Base-by-base conservation (phyloP, 2,888 invertebrate genomes). In the Euproctis similis region DNA sequence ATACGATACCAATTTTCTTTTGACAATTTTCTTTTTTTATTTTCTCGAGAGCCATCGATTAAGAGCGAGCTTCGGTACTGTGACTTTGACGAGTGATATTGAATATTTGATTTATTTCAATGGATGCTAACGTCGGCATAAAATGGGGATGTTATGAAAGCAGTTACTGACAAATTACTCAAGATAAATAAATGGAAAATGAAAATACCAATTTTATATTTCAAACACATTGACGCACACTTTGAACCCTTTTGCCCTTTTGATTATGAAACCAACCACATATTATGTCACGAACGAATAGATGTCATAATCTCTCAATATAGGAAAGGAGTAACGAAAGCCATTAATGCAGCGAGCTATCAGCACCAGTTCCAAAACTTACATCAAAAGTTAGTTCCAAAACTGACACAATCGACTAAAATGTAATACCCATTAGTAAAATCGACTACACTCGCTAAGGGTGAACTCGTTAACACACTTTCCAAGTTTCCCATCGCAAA, bases 401-500 rank as follows among this genome's bases (percentile, higher is more conserved):
- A 58, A 59, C 59, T 51, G 52, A 49, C 60, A 59, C 60, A 64
- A 70, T 65, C 65, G 53, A 53, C 44, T 67, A 53, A 68, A 70
- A 63, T 49, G 67, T 67, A 64, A 68, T 68, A 59, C 58, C 72
- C 68, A 76, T 78, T 74, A 72, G 66, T 57, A 56, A 60, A 74
- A 68, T 69, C 64, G 65, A 73, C 65, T 67, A 62, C 58, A 65
- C 37, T 50, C 42, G 42, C 42, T 44, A 36, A 53, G 69, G 64
- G 66, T 53, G 61, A 65, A 66, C 65, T 71, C 69, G 74, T 76
- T 78, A 80, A 75, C 81, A 78, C 81, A 78, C 75, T 80, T 81
- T 74, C 74, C 61, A 77, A 72, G 73, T 75, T 63, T 66, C 61
- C 31, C 53, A 65, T 65, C 71, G 67, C 68, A 66, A 75, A 76